These are phyloP conservation scores for Apoderus coryli DNA, from an alignment of 2,888 invertebrate species.

Conservation along the genomic window DNA sequence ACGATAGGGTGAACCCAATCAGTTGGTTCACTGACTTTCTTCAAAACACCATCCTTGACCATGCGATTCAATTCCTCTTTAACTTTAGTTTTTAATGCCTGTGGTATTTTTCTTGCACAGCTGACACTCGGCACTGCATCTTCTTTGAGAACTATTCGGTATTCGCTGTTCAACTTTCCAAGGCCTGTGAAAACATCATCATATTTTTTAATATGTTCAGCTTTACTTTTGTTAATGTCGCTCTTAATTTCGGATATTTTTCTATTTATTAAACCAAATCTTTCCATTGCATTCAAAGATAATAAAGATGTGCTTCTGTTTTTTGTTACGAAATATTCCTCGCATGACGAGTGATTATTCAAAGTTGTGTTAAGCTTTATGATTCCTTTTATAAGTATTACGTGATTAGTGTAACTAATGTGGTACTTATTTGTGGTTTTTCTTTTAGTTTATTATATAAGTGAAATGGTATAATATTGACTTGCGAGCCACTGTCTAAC, in stretches of 20 bases:
- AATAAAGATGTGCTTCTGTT: too few species aligned
- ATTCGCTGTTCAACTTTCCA: constrained; percentile 1
- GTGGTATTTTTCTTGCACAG: background rate
- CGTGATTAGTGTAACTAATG: too few species aligned
- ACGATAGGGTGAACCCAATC: constrained; percentile 2
- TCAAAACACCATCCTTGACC: background rate
- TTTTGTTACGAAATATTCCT: too few species aligned
- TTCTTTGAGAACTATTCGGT: background rate
- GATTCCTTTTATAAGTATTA: too few species aligned
- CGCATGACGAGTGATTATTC: too few species aligned
- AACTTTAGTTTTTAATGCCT: background rate
- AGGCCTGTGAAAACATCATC: constrained; percentile 1
- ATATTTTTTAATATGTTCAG: constrained; percentile 1
- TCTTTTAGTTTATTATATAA: too few species aligned
- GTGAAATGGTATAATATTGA: too few species aligned
- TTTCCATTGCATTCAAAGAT: too few species aligned
- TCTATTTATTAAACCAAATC: background rate
- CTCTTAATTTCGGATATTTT: constrained; percentile 3
- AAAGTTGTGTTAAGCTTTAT: too few species aligned
- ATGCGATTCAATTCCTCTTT: background rate
- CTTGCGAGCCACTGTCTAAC: too few species aligned
- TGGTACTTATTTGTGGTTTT: too few species aligned
- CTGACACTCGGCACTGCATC: constrained; percentile 1
- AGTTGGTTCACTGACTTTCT: constrained; percentile 1
- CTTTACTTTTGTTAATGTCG: background rate